phyloP scores from a whole-genome alignment of 53 echinoderm and acorn worm species.

The Antedon mediterranea region DNA sequence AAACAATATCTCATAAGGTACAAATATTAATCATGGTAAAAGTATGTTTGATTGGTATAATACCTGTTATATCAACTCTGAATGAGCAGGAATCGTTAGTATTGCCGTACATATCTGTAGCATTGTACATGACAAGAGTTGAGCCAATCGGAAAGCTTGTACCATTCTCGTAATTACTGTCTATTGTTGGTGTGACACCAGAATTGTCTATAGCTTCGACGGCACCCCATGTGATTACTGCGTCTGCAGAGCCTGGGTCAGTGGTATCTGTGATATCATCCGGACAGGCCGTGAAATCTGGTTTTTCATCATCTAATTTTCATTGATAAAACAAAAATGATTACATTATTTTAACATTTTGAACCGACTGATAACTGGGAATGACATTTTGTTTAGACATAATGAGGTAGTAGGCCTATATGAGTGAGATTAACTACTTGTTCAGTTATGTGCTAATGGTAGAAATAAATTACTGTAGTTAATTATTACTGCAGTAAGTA shows the following conservation, averaged over 20 bases:
- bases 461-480: too few species aligned
- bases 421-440: too few species aligned
- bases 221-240: neutral
- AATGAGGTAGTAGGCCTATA: too few species aligned
- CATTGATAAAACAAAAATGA: too few species aligned
- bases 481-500: too few species aligned
- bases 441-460: too few species aligned
- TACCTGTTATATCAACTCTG: neutral
- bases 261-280: neutral
- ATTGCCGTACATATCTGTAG: neutral
- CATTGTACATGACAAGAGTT: neutral
- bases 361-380: too few species aligned
- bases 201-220: neutral
- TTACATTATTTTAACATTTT: too few species aligned
- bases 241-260: neutral
- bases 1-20: too few species aligned
- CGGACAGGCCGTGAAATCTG: neutral
- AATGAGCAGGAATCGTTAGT: neutral
- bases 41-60: neutral
- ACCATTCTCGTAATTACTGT: neutral
- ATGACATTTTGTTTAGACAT: too few species aligned
- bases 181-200: neutral
- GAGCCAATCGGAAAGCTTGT: neutral
- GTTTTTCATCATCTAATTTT: neutral
- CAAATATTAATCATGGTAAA: too few species aligned